Evolutionary conservation across 2,888 invertebrate genomes (phyloP), one percentile per base, ranked within the genome.

Genomic region (Lasioglossum leucozonium): DNA sequence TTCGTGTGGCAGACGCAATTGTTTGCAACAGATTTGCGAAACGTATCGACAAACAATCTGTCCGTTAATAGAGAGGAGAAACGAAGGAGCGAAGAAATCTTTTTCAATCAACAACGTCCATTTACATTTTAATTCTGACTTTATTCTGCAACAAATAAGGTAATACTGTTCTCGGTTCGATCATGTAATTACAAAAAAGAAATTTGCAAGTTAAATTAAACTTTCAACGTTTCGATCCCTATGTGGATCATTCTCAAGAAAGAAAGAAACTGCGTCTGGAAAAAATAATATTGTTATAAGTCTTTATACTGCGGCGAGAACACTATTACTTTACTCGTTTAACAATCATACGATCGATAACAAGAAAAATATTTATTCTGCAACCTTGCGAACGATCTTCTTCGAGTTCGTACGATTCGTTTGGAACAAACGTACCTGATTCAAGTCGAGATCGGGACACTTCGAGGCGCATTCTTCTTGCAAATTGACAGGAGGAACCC

Each of bases 391-490:
- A 58, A 30, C 6, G 0, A 34, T 10, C 37, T 67, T 37, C 18
- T 22, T 67, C 0, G 34, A 10, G 37, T 11, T 11, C n/a, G 2
- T 11, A 40, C 2, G 11, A 18, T 69, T 37, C n/a, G 13, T n/a
- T 13, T n/a, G n/a, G 1, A 13, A n/a, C n/a, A n/a, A 44, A 30
- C 22, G 10, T 69, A 91, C 94, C 94, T 94, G 94, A 87, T 92
- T 94, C 73, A 94, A 87, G 74, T 94, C 94, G 85, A 94, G 91
- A 75, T 94, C 92, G 13, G 94, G 94, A 77, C 94, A 94, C 11
- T 93, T 92, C 6, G 94, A 91, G 16, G 93, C 92, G 88, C 94
- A 94, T 81, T 94, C 94, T 72, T 94, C 91, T 85, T 94, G 92
- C n/a, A 94, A 90, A 82, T 87, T 93, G 84, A 84, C 89, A 76